These are phyloP conservation scores for Triops cancriformis DNA, from an alignment of 1,140 invertebrate genomes.

Conservation along the genomic window DNA sequence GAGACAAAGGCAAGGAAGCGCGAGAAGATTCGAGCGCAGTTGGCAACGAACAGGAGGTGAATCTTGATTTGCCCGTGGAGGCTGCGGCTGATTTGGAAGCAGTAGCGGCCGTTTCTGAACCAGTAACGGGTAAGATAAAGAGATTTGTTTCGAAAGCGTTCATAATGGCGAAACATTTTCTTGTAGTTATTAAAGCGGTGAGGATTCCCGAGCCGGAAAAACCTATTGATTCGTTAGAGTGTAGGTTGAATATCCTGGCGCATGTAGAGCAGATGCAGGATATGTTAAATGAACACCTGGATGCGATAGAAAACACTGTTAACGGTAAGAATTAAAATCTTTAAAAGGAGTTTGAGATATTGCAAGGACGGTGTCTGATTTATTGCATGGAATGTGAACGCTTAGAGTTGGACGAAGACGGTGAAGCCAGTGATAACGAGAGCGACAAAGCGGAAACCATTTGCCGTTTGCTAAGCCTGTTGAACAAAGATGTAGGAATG, in stretches of 20 bases:
- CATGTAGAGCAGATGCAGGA: conserved; percentile 66
- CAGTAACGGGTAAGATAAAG: neutral
- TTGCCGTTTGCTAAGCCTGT: neutral
- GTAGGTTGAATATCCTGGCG: conserved; percentile 62
- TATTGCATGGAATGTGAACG: neutral
- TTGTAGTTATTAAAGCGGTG: conserved; percentile 30
- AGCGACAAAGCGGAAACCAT: neutral
- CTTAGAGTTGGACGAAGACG: neutral
- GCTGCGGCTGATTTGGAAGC: neutral
- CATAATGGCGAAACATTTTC: no score
- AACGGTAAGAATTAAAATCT: conserved; percentile 44
- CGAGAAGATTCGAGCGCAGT: neutral
- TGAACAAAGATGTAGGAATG: neutral
- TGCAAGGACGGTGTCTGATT: neutral
- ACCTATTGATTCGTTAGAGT: conserved; percentile 66
- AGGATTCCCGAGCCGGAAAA: conserved; percentile 65
- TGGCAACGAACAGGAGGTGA: neutral
- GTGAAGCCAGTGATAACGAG: neutral
- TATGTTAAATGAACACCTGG: conserved; percentile 58
- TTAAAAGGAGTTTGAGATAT: neutral
- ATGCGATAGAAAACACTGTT: conserved; percentile 66
- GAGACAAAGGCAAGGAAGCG: neutral
- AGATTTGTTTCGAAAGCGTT: no score
- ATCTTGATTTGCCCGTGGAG: neutral
- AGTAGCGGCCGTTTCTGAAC: neutral